These are phyloP conservation scores for Goniozus legneri DNA, from an alignment of 1,140 invertebrate genomes.

Conservation along the genomic window DNA sequence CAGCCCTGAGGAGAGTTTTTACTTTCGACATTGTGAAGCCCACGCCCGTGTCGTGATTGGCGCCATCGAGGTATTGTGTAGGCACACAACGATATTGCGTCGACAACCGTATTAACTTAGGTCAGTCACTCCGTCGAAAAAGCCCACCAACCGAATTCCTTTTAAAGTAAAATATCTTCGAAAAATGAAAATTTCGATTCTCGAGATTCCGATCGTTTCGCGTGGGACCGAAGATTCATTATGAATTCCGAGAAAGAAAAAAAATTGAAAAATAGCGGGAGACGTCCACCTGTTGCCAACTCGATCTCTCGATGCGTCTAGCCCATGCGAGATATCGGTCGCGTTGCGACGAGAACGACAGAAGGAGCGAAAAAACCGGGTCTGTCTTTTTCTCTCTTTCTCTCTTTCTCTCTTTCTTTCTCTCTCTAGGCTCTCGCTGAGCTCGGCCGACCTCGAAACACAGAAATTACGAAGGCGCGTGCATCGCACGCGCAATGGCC, in stretches of 20 bases:
- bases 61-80: neutral
- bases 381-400: conserved; percentile 33
- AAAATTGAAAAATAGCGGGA: too few relatives aligned
- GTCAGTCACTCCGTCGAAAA: conserved; percentile 19
- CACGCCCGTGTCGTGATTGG: conserved; percentile 11
- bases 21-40: conserved; percentile 24
- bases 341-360: too few relatives aligned
- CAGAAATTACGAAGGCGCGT: conserved; percentile 28
- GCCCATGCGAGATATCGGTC: conserved; percentile 18
- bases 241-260: too few relatives aligned
- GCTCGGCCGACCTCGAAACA: conserved; percentile 33
- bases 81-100: too few relatives aligned
- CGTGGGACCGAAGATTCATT: too few relatives aligned
- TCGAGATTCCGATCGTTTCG: too few relatives aligned
- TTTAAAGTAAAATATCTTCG: too few relatives aligned
- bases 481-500: neutral
- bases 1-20: conserved; percentile 24
- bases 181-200: too few relatives aligned
- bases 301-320: conserved; percentile 16
- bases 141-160: too few relatives aligned
- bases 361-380: too few relatives aligned
- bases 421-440: too few relatives aligned
- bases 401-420: too few relatives aligned
- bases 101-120: conserved; percentile 14
- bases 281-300: conserved; percentile 14